Conservation (phyloP, 2,888 invertebrate species). For the Carpatolechia fugitivella region DNA sequence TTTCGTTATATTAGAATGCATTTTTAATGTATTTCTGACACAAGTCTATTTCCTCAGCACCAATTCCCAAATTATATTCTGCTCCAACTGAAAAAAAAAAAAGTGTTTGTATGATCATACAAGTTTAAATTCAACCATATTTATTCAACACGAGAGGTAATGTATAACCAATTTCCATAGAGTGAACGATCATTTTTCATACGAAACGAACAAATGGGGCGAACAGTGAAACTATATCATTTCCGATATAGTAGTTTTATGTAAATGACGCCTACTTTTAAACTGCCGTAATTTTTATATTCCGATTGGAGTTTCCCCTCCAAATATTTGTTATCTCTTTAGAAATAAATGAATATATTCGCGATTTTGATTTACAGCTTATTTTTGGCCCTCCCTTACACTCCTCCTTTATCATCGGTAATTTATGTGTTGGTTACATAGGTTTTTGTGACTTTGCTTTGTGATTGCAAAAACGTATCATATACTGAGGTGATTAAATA, state of each 20-base stretch:
- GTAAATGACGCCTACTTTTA: slow-evolving; percentile 77
- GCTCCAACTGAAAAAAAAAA: too few species aligned
- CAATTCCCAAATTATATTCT: too few species aligned
- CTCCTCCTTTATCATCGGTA: slow-evolving; percentile 29
- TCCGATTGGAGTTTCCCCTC: slow-evolving; percentile 72
- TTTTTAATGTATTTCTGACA: too few species aligned
- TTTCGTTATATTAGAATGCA: too few species aligned
- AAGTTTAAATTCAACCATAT: too few species aligned
- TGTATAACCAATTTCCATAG: too few species aligned
- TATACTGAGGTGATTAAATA: too few species aligned
- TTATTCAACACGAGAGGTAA: too few species aligned
- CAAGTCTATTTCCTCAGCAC: too few species aligned
- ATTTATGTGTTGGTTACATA: slow-evolving; percentile 21
- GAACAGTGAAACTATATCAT: slow-evolving; percentile 57
- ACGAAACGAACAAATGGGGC: slow-evolving; percentile 59
- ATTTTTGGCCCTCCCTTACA: slow-evolving; percentile 36
- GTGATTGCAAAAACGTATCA: too few species aligned
- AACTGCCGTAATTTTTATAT: slow-evolving; percentile 78
- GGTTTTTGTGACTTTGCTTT: neutral
- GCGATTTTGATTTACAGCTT: slow-evolving; percentile 61
- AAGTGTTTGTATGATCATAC: too few species aligned
- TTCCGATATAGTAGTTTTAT: slow-evolving; percentile 74
- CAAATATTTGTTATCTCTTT: slow-evolving; percentile 68
- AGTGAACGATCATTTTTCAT: slow-evolving; percentile 40
- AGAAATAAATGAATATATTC: slow-evolving; percentile 71